Base-by-base conservation (phyloP, 1,140 invertebrate genomes). In the Pachyrhynchus sulphureomaculatus region DNA sequence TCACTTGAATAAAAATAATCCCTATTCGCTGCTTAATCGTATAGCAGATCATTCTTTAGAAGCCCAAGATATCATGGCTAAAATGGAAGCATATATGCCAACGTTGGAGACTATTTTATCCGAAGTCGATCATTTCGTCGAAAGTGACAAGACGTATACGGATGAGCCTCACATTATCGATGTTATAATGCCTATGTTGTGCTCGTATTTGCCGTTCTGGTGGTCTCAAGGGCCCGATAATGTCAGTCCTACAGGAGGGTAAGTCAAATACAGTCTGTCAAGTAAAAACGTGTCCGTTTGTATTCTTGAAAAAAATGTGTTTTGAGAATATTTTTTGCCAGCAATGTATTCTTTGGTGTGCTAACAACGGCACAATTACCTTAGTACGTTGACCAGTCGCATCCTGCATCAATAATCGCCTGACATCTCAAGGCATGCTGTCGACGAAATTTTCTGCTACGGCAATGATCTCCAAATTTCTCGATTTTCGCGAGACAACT, bases 131-230 rank as follows among this genome's bases (percentile, higher is more conserved):
- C 90, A 95, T 62, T 96, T 97, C 74, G 93, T 96, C 0, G 91
- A 95, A 56, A 95, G 94, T 0, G 92, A 95, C 21, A 93, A 92
- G 66, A 93, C 92, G 2, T 98, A 99, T 75, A 82, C 79, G 29
- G 95, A 98, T 71, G 88, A 89, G 0, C 96, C 96, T 0, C 92
- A 99, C 75, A 88, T 99, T 1, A 98, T 99, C 34, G 98, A 99
- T 72, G 94, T 99, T 17, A 94, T 98, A 49, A 78, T 99, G 69
- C 98, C 98, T 1, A 81, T 99, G 75, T 77, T 99, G 0, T 99
- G 97, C 76, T 92, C 95, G 0, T 99, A 99, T 76, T 76, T 99
- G 44, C 95, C 96, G 0, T 96, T 95, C 78, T 99, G 96, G 97
- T 98, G 96, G 95, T 85, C 88, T 10, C 91, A 97, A 77, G 96